A percentile compares a stretch with the other conserved stretches of the same genome.
phyloP scores from a whole-genome alignment of 2,113 vertebrate genomes.

The Vombatus ursinus region DNA sequence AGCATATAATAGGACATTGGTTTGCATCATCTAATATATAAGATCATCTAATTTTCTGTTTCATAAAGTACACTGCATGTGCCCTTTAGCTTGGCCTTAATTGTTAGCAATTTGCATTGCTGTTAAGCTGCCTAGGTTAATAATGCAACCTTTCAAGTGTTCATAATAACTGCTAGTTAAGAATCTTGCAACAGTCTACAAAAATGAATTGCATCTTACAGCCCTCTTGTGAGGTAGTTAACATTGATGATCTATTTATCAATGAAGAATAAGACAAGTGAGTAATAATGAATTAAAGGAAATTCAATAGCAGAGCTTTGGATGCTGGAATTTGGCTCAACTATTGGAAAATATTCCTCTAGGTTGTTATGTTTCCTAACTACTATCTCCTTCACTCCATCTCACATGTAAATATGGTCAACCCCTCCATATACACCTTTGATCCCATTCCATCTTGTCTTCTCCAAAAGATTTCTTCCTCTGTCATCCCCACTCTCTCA shows the following conservation, averaged over 20 bases:
- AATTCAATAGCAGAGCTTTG: neutral
- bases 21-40: neutral
- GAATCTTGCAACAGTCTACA: neutral
- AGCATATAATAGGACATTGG: neutral
- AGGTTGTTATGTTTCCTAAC: neutral
- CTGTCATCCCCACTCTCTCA: neutral
- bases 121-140: neutral
- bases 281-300: neutral
- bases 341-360: neutral
- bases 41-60: neutral
- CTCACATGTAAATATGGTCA: neutral
- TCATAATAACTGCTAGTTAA: neutral
- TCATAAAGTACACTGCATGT: too few species aligned
- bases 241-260: neutral
- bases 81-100: neutral
- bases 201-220: neutral
- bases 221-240: neutral
- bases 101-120: neutral
- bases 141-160: neutral
- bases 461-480: neutral
- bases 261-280: neutral
- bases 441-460: neutral
- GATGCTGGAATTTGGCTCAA: neutral
- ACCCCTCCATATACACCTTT: neutral
- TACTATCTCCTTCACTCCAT: neutral